Evolutionary conservation across 2,888 invertebrate species (phyloP).

Genomic region (Microplitis manilae): DNA sequence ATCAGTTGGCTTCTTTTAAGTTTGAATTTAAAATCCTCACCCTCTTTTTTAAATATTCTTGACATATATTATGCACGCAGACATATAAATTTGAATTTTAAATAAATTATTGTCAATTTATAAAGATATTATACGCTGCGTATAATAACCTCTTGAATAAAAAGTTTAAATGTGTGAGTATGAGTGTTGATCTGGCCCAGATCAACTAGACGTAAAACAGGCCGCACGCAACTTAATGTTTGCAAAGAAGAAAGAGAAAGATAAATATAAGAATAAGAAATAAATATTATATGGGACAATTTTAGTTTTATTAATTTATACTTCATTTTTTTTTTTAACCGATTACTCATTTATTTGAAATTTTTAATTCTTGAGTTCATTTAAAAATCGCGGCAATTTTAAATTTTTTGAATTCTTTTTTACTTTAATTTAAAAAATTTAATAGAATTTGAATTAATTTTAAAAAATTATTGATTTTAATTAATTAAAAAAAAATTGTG

Average conservation of each 20-base stretch:
- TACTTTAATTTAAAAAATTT: too few relatives aligned
- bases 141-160: conserved; percentile 47
- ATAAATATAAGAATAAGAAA: background rate
- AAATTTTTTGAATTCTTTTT: too few relatives aligned
- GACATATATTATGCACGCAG: background rate
- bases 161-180: conserved; percentile 34
- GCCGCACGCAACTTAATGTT: conserved; percentile 63
- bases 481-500: too few relatives aligned
- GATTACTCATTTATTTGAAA: background rate
- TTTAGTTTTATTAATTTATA: background rate
- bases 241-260: conserved; percentile 40
- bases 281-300: background rate
- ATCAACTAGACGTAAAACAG: conserved; percentile 61
- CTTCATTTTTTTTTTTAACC: background rate
- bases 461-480: too few relatives aligned
- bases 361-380: background rate
- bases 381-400: too few relatives aligned
- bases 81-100: conserved; percentile 13
- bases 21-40: background rate
- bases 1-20: background rate
- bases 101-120: conserved; percentile 44
- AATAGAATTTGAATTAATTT: too few relatives aligned
- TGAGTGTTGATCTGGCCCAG: conserved; percentile 68
- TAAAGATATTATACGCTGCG: conserved; percentile 46
- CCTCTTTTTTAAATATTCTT: background rate